Base-by-base conservation (phyloP, 2,888 invertebrate genomes). In the Limnephilus auricula region DNA sequence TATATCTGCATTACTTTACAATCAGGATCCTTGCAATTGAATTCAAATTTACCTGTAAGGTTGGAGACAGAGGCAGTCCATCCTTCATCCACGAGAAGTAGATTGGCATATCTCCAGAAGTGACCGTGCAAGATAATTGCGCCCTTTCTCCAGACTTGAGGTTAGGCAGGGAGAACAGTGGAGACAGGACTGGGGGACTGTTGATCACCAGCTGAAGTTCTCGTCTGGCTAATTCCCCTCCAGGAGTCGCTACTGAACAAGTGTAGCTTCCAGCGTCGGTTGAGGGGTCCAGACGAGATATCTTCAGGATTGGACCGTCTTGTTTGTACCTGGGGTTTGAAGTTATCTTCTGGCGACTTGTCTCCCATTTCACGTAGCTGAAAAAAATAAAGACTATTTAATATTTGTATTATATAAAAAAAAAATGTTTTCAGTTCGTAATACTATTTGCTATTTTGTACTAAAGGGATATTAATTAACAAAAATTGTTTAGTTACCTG, bases 51-150 rank as follows among this genome's bases (percentile, higher is more conserved):
- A 97, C 97, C 96, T 97, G 97, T 85, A 97, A 95, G 34, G 95
- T 95, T 93, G 96, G 96, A 5, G 97, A 96, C 93, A 97, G 96
- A 0, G 97, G 96, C 95, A 96, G 96, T 95, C 97, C 95, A 94
- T 96, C 96, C 94, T 97, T 97, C 91, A 97, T 96, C 97, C 97
- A 97, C 25, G 96, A 96, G 94, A 97, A 97, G 93, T 96, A 96
- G 80, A 97, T 96, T 0, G 97, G 97, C 95, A 97, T 96, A 94
- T 97, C 97, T 32, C 97, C 97, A 80, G 97, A 97, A 82, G 97
- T 98, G 88, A 98, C 98, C 89, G 98, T 98, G 94, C 98, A 98
- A 2, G 98, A 98, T 82, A 98, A 96, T 94, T 98, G 97, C 89
- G 98, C 97, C 93, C 98, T 96, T 94, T 98, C 97, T 90, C 98